Evolutionary conservation across 2,113 vertebrate species (phyloP).

Genomic region (Archilochus colubris): DNA sequence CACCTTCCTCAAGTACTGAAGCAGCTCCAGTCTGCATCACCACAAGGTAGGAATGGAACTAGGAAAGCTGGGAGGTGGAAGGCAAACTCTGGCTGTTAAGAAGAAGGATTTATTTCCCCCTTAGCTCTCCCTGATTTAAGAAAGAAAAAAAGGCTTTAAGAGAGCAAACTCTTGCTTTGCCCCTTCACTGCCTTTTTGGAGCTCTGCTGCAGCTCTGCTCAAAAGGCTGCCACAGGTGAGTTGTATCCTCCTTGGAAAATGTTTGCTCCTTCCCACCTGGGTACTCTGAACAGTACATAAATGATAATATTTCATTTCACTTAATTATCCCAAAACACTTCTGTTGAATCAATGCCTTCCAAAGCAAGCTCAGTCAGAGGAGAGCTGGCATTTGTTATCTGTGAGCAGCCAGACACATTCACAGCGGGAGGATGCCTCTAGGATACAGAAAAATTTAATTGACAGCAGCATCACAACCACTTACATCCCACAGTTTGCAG

Average conservation of each 20-base stretch:
- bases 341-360: not conserved
- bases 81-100: not conserved
- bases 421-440: not conserved
- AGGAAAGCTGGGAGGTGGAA: not conserved
- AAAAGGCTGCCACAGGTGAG: not conserved
- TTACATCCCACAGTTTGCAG: not conserved
- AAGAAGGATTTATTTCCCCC: not conserved
- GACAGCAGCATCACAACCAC: not conserved
- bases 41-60: not conserved
- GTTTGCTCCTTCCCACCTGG: not conserved
- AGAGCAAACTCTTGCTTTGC: not conserved
- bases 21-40: not conserved
- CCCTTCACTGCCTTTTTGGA: not conserved
- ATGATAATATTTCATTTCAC: not conserved
- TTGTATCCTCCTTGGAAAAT: not conserved
- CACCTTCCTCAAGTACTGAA: not conserved
- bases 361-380: not conserved
- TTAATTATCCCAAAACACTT: constrained; percentile 1
- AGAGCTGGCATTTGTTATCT: not conserved
- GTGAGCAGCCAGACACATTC: not conserved
- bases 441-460: constrained; percentile 38
- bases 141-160: not conserved
- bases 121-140: not conserved
- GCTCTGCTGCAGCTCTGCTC: not conserved
- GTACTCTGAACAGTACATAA: not conserved